Evolutionary conservation across 2,888 invertebrate species (phyloP), one percentile per base, ranked within the genome.

Genomic region (Polymixis lichenea): DNA sequence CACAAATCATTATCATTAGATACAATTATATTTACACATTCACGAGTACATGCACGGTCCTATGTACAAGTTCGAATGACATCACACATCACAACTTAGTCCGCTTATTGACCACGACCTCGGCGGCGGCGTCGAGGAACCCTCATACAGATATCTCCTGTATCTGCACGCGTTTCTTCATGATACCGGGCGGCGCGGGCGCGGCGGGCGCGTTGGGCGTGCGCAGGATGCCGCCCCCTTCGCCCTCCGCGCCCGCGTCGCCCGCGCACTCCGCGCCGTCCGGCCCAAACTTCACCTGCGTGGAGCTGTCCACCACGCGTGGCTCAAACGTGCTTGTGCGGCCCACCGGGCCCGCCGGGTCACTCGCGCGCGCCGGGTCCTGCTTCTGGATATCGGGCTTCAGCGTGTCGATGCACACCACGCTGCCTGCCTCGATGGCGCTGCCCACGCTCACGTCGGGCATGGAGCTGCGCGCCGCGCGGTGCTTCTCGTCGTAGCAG

Each of bases 111-210:
- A 96, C 93, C 84, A 96, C 95, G 77, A 96, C 92, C 90, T 95
- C 95, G 73, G 93, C 93, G 89, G 92, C 88, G 89, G 93, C 90
- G 89, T 95, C 94, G 78, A 95, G 93, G 87, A 94, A 96, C 91
- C 93, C 96, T 98, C 97, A 98, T 96, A 98, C 98, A 81, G 98
- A 98, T 96, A 99, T 99, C 95, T 99, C 98, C 95, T 98, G 98
- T 93, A 99, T 99, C 96, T 98, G 98, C 90, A 99, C 98, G 94
- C 98, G 97, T 95, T 98, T 98, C 95, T 98, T 98, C 97, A 98
- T 97, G 84, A 98, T 98, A 76, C 98, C 98, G 15, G 98, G 98
- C 1, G 98, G 98, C 62, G 97, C 97, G 9, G 98, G 97, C 22
- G 96, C 94, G 53, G 95, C 89, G 62, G 93, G 87, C 8, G 94